These are phyloP conservation scores for Aphodius granarius DNA, from an alignment of 2,888 invertebrate genomes.

Conservation along the genomic window DNA sequence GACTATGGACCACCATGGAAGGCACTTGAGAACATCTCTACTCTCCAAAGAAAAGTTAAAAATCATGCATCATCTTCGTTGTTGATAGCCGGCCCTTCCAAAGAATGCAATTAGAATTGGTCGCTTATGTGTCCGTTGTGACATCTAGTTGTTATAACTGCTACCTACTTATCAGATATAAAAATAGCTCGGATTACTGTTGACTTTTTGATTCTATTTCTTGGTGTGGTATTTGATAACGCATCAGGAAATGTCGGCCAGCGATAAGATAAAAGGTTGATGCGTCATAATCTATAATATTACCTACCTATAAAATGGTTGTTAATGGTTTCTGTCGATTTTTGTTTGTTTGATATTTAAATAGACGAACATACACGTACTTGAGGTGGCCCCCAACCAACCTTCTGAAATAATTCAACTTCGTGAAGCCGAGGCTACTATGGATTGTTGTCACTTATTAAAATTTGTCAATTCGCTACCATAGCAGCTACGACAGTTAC, in stretches of 20 bases:
- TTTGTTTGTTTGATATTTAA: too few relatives aligned
- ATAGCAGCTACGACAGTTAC: too few relatives aligned
- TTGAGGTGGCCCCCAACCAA: too few relatives aligned
- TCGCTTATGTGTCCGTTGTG: not conserved
- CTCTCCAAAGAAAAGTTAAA: not conserved
- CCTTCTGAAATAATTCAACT: too few relatives aligned
- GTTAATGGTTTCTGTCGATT: not conserved
- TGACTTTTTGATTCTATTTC: not conserved
- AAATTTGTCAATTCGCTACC: too few relatives aligned
- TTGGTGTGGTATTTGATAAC: not conserved
- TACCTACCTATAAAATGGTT: not conserved
- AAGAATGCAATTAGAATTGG: not conserved
- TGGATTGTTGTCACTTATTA: too few relatives aligned
- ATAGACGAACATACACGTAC: too few relatives aligned
- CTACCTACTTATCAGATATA: not conserved
- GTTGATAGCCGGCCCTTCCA: not conserved
- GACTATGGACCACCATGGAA: slow-evolving; percentile 16
- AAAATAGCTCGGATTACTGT: not conserved
- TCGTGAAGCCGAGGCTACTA: too few relatives aligned
- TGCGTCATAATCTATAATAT: not conserved
- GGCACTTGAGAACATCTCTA: not conserved
- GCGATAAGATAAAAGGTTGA: not conserved
- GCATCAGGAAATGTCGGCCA: not conserved
- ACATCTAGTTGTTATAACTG: not conserved
- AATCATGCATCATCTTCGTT: not conserved